phyloP scores from a whole-genome alignment of 2,888 invertebrate genomes.

The Prenolepis imparis region DNA sequence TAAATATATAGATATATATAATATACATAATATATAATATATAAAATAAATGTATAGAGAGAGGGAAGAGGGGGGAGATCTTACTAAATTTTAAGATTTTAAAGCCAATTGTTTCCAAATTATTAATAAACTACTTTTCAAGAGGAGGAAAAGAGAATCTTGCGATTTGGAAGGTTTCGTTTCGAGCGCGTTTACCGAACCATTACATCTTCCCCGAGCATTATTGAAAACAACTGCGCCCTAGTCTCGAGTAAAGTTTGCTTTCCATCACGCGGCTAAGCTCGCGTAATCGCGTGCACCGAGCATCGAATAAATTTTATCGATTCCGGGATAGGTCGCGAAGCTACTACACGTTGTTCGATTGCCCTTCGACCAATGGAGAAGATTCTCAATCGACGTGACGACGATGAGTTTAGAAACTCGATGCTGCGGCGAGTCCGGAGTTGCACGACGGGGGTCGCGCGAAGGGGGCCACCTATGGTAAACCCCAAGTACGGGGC shows the following conservation, averaged over 20 bases:
- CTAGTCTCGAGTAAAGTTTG: conserved; percentile 28
- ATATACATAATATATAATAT: no score
- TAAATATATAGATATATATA: no score
- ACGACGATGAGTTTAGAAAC: conserved; percentile 66
- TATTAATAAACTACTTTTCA: conserved; percentile 1
- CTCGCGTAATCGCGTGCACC: conserved; percentile 35
- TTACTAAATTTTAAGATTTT: neutral
- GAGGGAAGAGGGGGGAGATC: neutral
- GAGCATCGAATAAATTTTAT: conserved; percentile 64
- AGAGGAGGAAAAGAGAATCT: neutral
- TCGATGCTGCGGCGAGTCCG: conserved; percentile 30
- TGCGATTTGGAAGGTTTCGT: neutral
- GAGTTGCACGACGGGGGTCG: neutral
- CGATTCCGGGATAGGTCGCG: conserved; percentile 53
- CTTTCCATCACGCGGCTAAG: conserved; percentile 41
- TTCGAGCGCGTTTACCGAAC: neutral
- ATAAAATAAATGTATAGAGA: no score
- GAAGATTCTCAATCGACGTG: conserved; percentile 53
- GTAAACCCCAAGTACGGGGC: neutral
- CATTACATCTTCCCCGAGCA: neutral
- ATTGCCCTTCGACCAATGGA: conserved; percentile 60
- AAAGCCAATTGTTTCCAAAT: neutral
- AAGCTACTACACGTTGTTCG: conserved; percentile 55
- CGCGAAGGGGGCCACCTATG: neutral
- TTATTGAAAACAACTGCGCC: conserved; percentile 18